A percentile compares a stretch with the other conserved stretches of the same genome.
phyloP scores from a whole-genome alignment of 2,797 vertebrate genomes.

The Sebastes jordani region DNA sequence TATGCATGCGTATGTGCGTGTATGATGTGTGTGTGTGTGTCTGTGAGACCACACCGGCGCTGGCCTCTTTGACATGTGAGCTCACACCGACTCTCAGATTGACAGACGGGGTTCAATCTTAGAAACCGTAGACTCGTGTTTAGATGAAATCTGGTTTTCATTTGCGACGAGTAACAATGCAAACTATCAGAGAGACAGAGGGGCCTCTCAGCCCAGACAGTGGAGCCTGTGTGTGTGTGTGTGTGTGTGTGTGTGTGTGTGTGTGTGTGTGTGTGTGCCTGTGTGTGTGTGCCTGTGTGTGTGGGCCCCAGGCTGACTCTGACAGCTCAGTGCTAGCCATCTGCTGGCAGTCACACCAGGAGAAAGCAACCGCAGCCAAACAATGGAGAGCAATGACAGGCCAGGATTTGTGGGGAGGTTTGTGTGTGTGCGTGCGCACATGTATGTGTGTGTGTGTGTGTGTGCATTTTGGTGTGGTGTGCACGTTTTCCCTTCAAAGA shows the following conservation, averaged over 20 bases:
- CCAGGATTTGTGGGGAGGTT: conserved; percentile 79
- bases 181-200: conserved; percentile 61
- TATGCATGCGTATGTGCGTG: conserved; percentile 24
- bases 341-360: conserved; percentile 85
- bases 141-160: conserved; percentile 77
- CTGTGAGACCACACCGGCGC: conserved; percentile 57
- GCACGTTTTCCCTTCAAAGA: conserved; percentile 69
- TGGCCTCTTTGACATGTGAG: conserved; percentile 67
- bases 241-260: not conserved
- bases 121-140: conserved; percentile 67
- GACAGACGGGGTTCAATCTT: conserved; percentile 68
- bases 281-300: conserved; percentile 61
- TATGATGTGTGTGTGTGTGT: conserved; percentile 1
- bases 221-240: conserved; percentile 52
- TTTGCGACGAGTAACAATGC: conserved; percentile 71
- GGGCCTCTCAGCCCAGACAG: conserved; percentile 65
- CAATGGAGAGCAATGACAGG: conserved; percentile 84
- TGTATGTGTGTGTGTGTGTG: not conserved
- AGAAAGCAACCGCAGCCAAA: conserved; percentile 84
- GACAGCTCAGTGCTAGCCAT: conserved; percentile 84
- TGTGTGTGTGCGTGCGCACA: conserved; percentile 26
- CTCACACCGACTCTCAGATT: conserved; percentile 54
- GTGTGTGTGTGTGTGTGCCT: conserved; percentile 12
- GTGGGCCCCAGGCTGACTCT: conserved; percentile 79
- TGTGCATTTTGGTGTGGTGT: conserved; percentile 40